Evolutionary conservation across 1,140 invertebrate species (phyloP).

Genomic region (Sitobion miscanthi): DNA sequence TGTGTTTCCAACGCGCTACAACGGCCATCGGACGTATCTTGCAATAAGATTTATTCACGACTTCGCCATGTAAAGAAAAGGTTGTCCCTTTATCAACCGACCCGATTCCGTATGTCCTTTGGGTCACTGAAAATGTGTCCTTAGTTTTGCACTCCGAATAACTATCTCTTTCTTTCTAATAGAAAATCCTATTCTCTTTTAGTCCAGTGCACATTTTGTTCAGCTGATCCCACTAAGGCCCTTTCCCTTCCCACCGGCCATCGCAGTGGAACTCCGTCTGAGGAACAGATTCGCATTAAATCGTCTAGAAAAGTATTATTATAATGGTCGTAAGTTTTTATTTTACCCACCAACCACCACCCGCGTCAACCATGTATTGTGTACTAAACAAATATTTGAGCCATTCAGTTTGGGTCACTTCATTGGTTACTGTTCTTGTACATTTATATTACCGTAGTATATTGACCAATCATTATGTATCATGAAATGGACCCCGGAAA

Average conservation of each 20-base stretch:
- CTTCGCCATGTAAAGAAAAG: background rate
- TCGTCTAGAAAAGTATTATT: constrained; percentile 48
- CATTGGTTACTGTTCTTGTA: background rate
- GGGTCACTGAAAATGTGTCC: background rate
- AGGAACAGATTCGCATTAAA: constrained; percentile 42
- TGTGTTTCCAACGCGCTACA: background rate
- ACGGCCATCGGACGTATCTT: background rate
- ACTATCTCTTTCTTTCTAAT: background rate
- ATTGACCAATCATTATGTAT: background rate
- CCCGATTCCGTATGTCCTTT: background rate
- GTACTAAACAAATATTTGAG: constrained; percentile 20
- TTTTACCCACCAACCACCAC: constrained; percentile 4
- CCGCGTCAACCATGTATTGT: background rate
- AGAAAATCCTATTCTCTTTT: constrained; percentile 27
- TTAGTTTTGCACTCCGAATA: background rate
- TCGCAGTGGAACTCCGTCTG: background rate
- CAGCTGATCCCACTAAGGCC: constrained; percentile 13
- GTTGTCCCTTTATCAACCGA: background rate
- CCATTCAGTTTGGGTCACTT: constrained; percentile 41
- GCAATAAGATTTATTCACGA: background rate
- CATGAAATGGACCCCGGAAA: background rate
- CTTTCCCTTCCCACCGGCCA: background rate
- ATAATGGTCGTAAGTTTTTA: constrained; percentile 46
- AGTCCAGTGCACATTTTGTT: constrained; percentile 31
- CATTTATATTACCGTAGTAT: background rate